Evolutionary conservation across 2,113 vertebrate species (phyloP), one percentile per base, ranked within the genome.

Genomic region (Uria lomvia): DNA sequence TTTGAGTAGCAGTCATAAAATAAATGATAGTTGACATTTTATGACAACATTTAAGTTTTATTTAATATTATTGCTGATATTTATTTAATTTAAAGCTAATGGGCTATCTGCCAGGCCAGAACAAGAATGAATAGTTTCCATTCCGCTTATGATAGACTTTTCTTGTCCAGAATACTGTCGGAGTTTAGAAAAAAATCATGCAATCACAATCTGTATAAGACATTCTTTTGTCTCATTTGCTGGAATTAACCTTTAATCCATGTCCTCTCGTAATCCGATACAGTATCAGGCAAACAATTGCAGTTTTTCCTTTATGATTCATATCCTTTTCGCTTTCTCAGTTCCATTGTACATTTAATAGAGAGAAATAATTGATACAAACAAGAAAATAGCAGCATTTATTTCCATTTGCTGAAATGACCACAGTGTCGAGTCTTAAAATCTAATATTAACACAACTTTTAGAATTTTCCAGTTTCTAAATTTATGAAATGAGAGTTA

Each of bases 1-100:
- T 98, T 96, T 97, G 92, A 95, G 83, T 96, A 97, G 97, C 47
- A 94, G 86, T 97, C 96, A 97, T 97, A 96, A 98, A 98, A 97
- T 96, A 98, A 97, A 89, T 96, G 50, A 88, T 82, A 97, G 97
- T 95, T 98, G 97, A 98, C 89, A 94, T 97, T 98, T 98, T 98
- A 97, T 97, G 94, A 76, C 90, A 91, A 93, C 77, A 92, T 98
- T 88, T 94, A 88, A 96, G 72, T 97, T 97, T 97, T 98, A 97
- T 97, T 98, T 97, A 97, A 96, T 97, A 96, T 97, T 96, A 97
- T 66, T 87, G 55, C 60, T 97, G 97, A 96, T 98, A 97, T 97
- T 96, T 97, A 97, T 98, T 95, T 96, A 95, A 97, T 98, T 97
- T 96, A 98, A 98, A 97, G 93, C 65, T 94, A 96, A 96, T 90